These are phyloP conservation scores for Bergia sp. DNA, from an alignment of 92 coral and sea anemone genomes.

Conservation along the genomic window DNA sequence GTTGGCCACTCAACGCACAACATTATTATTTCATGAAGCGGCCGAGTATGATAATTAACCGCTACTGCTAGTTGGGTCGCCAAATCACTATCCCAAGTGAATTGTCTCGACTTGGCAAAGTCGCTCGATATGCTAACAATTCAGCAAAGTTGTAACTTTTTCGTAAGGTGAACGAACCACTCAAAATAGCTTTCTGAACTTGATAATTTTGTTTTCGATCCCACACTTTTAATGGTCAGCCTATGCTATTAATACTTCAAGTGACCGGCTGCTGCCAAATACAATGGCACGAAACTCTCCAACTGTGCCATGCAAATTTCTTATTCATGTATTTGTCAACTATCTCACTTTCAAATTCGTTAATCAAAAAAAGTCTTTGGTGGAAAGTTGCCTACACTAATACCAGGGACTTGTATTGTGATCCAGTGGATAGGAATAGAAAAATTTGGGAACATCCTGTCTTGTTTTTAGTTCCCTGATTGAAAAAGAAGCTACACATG, in stretches of 20 bases:
- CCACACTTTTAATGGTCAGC: conserved; percentile 18
- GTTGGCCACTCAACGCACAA: conserved; percentile 69
- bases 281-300: conserved; percentile 38
- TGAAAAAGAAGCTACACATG: conserved; percentile 51
- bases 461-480: conserved; percentile 5
- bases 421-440: not conserved
- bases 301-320: conserved; percentile 66
- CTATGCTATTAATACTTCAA: conserved; percentile 21
- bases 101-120: not conserved
- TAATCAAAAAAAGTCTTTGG: conserved; percentile 18
- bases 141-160: not conserved
- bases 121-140: not conserved
- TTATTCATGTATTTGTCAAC: conserved; percentile 64
- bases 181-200: not conserved
- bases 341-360: conserved; percentile 31
- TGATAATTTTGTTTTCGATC: not conserved
- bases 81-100: conserved; percentile 1
- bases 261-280: not conserved
- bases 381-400: not conserved
- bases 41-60: conserved; percentile 76
- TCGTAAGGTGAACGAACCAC: not conserved
- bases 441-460: not conserved
- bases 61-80: conserved; percentile 38
- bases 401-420: not conserved
- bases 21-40: conserved; percentile 83